Evolutionary conservation across 2,888 invertebrate species (phyloP), one percentile per base, ranked within the genome.

Genomic region (Spodoptera littoralis): DNA sequence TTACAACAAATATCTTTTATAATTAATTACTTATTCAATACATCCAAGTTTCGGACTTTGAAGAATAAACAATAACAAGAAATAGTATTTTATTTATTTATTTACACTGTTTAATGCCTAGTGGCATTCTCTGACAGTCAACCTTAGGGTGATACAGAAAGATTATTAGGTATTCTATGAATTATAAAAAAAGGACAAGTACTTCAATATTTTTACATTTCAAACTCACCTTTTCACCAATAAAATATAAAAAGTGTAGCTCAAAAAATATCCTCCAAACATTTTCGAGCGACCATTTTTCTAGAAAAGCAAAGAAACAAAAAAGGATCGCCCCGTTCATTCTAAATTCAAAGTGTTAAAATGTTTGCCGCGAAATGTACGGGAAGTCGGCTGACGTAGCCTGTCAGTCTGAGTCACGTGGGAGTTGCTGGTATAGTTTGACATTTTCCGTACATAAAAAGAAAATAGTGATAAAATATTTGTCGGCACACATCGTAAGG

Each of bases 271-370:
- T 12, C 5, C 2, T 36, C 11, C 27, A 18, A 18, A 45, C 4
- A 44, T 48, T 41, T 61, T 27, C 18, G 13, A 5, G 12, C 13
- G 11, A 30, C 6, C 13, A n/a, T 46, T 18, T 49, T 58, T 22
- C 30, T 41, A 13, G 36, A 36, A 36, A 36, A 36, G 8, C 36
- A 45, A 18, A 50, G 13, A 27, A 49, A 69, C n/a, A 11, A 9
- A 22, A 61, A 52, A 51, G 45, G n/a, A 50, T 5, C 18, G 36
- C 4, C 11, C n/a, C 12, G 13, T 61, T 43, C 42, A 46, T 47
- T 52, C 62, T 0, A 43, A 69, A 65, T 44, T 41, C 51, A 44
- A 62, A 42, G 24, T 67, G 60, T 27, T 44, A 49, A 67, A 60
- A 45, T n/a, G 11, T 53, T 52, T 18, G 11, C n/a, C 2, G n/a